Base-by-base conservation (phyloP, 1,140 invertebrate species). In the Rhizoglyphus robini region DNA sequence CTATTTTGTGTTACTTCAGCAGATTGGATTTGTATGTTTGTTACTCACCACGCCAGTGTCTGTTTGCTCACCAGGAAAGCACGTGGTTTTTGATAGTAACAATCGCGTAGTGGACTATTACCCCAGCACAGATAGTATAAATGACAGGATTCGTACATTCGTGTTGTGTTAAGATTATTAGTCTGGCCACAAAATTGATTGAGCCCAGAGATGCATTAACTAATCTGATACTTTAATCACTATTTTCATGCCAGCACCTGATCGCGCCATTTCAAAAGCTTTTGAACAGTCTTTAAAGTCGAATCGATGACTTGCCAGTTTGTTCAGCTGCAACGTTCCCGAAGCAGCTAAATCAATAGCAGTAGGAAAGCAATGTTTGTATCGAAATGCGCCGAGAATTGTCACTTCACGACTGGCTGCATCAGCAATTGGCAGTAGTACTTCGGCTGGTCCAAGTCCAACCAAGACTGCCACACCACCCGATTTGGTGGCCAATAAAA, bases 291-390 rank as follows among this genome's bases (percentile, higher is more conserved):
- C 83, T 71, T 92, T 88, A 0, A 98, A 77, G 61, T 80, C 81
- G 74, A 84, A 98, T 72, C 88, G 85, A 76, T 97, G 93, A 0
- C 92, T 95, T 18, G 96, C 86, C 34, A 98, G 76, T 3, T 86
- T 84, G 72, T 90, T 91, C 0, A 95, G 84, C 74, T 96, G 81
- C 3, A 94, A 81, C 74, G 83, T 84, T 2, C 89, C 88, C 23
- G 64, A 66, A 3, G 54, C 18, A 11, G 63, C 48, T 31, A 69
- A 34, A 38, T 34, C 25, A 25, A 68, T 58, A 20, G 67, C 65
- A 25, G 29, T n/a, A 15, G 67, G 64, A 29, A 61, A 90, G 86
- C 90, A 88, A 77, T 96, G 94, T 49, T 80, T 84, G 74, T 96
- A 96, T 76, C 91, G 82, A 76, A 96, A 96, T 29, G 90, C 83